Evolutionary conservation across 2,888 invertebrate species (phyloP).

Genomic region (Nephrotoma appendiculata): DNA sequence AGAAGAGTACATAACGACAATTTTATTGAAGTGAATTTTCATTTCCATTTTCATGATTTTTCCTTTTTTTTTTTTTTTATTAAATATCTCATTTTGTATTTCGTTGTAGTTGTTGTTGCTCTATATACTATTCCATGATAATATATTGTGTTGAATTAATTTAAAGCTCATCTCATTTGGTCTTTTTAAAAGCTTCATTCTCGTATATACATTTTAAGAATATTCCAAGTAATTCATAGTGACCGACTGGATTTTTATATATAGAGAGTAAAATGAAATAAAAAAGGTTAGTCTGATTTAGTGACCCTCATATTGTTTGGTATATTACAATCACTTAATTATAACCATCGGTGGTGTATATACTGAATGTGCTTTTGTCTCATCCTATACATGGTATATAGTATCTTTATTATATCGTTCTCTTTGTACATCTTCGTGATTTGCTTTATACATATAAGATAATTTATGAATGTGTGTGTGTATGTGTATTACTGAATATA

Average conservation of each 20-base stretch:
- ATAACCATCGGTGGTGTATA: background rate
- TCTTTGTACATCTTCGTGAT: background rate
- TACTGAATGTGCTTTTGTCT: background rate
- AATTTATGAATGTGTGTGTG: background rate
- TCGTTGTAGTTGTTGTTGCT: background rate
- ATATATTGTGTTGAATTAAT: background rate
- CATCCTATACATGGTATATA: background rate
- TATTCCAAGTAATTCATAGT: background rate
- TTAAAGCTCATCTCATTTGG: background rate
- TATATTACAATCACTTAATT: background rate
- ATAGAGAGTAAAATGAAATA: background rate
- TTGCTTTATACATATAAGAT: background rate
- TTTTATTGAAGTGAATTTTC: background rate
- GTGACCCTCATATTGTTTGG: background rate
- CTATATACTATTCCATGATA: background rate
- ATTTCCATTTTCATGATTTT: background rate
- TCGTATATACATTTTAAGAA: background rate
- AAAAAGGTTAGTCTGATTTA: constrained; percentile 1
- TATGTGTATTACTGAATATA: background rate
- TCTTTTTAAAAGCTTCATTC: background rate
- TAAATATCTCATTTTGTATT: background rate
- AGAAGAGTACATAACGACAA: background rate
- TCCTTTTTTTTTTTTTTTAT: background rate
- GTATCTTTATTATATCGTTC: background rate
- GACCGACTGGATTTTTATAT: background rate